Evolutionary conservation across 2,113 vertebrate species (phyloP).

Genomic region (Cyprinus carpio): DNA sequence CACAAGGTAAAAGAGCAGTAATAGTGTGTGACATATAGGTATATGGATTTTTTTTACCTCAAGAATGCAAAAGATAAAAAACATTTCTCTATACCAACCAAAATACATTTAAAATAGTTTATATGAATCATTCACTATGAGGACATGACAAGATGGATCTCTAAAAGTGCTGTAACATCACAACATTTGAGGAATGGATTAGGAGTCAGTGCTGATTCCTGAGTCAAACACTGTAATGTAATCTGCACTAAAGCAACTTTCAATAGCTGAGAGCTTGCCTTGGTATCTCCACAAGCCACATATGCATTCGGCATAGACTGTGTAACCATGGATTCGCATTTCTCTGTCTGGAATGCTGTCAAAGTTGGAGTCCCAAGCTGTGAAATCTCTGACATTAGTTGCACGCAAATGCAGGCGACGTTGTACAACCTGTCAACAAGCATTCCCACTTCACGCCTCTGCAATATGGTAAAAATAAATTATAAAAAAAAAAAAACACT

Average conservation of each 20-base stretch:
- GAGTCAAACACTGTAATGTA: background rate
- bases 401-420: conserved; percentile 32
- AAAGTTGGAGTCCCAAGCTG: conserved; percentile 34
- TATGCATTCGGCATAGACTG: background rate
- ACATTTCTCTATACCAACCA: background rate
- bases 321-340: conserved; percentile 42
- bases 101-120: background rate
- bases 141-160: background rate
- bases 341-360: conserved; percentile 29
- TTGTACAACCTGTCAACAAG: conserved; percentile 39
- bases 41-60: background rate
- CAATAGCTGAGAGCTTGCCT: conserved; percentile 15
- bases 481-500: background rate
- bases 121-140: background rate
- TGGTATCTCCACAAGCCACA: background rate
- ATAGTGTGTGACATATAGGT: background rate
- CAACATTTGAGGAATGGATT: background rate
- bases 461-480: conserved; percentile 29
- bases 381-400: conserved; percentile 49
- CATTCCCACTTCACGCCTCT: background rate
- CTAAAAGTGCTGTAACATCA: background rate
- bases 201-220: background rate
- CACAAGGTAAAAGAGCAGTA: conserved; percentile 76
- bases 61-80: background rate
- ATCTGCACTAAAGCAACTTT: background rate